A percentile compares a stretch with the other conserved stretches of the same genome.
Evolutionary conservation across 2,888 invertebrate species (phyloP).

Genomic region (Camponotus fellah): DNA sequence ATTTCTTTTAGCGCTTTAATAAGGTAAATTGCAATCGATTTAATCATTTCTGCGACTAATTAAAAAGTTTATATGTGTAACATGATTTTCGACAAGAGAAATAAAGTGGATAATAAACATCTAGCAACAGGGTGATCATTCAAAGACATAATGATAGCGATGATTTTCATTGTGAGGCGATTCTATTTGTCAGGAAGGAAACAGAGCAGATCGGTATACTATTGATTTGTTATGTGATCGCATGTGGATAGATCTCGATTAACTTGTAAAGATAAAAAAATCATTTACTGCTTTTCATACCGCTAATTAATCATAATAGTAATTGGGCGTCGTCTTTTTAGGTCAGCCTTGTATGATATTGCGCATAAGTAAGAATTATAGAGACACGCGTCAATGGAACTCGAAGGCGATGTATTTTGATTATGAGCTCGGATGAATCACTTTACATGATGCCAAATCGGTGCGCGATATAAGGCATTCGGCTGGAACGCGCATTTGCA

Average conservation of each 20-base stretch:
- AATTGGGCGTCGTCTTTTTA: conserved; percentile 8
- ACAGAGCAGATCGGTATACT: conserved; percentile 68
- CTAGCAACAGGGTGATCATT: conserved; percentile 26
- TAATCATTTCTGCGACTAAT: neutral
- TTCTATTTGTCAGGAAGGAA: conserved; percentile 59
- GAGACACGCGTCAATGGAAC: neutral
- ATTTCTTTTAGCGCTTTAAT: neutral
- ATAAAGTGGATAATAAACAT: conserved; percentile 58
- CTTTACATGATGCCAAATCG: conserved; percentile 45
- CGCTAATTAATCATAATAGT: conserved; percentile 36
- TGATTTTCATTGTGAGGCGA: conserved; percentile 50
- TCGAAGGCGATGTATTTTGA: conserved; percentile 54
- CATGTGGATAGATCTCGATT: neutral
- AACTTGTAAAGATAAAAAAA: neutral
- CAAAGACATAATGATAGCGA: conserved; percentile 45
- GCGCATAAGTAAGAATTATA: neutral
- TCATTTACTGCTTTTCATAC: neutral
- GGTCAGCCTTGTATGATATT: conserved; percentile 13
- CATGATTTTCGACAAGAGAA: conserved; percentile 5
- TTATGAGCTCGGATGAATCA: conserved; percentile 64
- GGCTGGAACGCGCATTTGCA: conserved; percentile 65
- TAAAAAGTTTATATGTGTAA: neutral
- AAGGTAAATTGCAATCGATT: neutral
- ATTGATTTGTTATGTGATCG: conserved; percentile 52
- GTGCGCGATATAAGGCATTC: conserved; percentile 61